Evolutionary conservation across 2,888 invertebrate species (phyloP).

Genomic region (Melieria picta): DNA sequence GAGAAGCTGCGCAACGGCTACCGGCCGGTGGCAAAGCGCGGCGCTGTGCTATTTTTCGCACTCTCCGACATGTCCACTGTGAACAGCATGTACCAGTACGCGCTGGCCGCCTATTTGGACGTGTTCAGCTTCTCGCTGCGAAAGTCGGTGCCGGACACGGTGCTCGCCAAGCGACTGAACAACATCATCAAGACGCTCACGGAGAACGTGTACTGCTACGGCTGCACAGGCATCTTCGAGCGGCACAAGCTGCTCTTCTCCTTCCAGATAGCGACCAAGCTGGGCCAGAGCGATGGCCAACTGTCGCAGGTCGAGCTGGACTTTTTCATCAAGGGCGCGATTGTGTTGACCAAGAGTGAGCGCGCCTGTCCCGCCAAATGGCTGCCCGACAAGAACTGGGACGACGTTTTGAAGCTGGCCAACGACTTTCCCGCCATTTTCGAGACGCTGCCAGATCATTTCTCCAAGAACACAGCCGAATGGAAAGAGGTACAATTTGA

Average conservation of each 20-base stretch:
- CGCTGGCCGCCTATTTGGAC: slow-evolving; percentile 83
- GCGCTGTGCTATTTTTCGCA: slow-evolving; percentile 91
- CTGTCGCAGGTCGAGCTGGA: slow-evolving; percentile 80
- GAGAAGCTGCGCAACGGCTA: slow-evolving; percentile 87
- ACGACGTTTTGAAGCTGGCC: slow-evolving; percentile 80
- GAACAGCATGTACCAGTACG: slow-evolving; percentile 93
- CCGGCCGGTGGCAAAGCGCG: slow-evolving; percentile 84
- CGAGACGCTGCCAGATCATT: slow-evolving; percentile 72
- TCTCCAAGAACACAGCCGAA: slow-evolving; percentile 67
- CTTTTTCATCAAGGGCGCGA: slow-evolving; percentile 90
- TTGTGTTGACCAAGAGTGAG: slow-evolving; percentile 79
- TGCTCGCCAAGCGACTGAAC: slow-evolving; percentile 76
- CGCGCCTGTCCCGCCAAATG: slow-evolving; percentile 76
- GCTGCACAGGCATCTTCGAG: slow-evolving; percentile 92
- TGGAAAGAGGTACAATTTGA: slow-evolving; percentile 75
- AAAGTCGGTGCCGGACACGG: slow-evolving; percentile 84
- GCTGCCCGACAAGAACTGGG: slow-evolving; percentile 82
- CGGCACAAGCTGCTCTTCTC: slow-evolving; percentile 90
- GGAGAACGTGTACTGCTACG: slow-evolving; percentile 89
- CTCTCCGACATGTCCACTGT: slow-evolving; percentile 89
- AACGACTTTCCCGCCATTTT: slow-evolving; percentile 77
- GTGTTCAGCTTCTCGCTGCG: slow-evolving; percentile 84
- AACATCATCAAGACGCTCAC: slow-evolving; percentile 89
- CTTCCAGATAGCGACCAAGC: slow-evolving; percentile 87
- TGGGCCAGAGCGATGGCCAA: slow-evolving; percentile 76